Evolutionary conservation across 2,113 vertebrate species (phyloP).

Genomic region (Paramisgurnus dabryanus): DNA sequence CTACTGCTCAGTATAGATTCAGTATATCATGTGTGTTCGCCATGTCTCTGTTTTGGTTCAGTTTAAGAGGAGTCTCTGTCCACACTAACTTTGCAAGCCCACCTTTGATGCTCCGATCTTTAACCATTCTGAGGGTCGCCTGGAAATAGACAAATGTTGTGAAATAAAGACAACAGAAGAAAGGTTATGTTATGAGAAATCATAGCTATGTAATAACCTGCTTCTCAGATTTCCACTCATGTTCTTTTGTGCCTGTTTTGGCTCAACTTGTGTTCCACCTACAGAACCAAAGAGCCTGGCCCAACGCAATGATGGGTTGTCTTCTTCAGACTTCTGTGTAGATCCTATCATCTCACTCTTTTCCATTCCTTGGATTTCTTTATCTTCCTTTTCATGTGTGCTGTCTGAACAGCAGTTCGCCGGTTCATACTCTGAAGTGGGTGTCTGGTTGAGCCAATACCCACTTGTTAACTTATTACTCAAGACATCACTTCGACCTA

Average conservation of each 20-base stretch:
- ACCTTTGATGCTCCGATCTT: constrained; percentile 84
- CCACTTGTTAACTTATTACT: constrained; percentile 62
- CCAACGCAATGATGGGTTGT: constrained; percentile 72
- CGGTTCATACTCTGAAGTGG: constrained; percentile 74
- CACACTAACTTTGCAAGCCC: constrained; percentile 82
- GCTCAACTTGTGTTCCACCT: constrained; percentile 43
- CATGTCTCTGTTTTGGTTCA: constrained; percentile 17
- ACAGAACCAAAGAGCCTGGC: constrained; percentile 76
- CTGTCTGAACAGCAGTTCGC: constrained; percentile 75
- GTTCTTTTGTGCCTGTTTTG: constrained; percentile 48
- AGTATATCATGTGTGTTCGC: not conserved
- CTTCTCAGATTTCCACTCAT: constrained; percentile 57
- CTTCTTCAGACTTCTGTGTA: constrained; percentile 55
- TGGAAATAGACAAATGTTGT: constrained; percentile 52
- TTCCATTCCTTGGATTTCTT: constrained; percentile 69
- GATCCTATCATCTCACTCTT: constrained; percentile 67
- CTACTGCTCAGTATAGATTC: not conserved
- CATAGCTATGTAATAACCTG: constrained; percentile 72
- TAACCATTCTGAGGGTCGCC: constrained; percentile 88
- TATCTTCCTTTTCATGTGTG: constrained; percentile 63
- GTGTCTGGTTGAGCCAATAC: constrained; percentile 64
- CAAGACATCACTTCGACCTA: not conserved
- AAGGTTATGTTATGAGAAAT: not conserved
- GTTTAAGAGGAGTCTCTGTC: constrained; percentile 61
- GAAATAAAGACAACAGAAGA: not conserved